Evolutionary conservation across 2,888 invertebrate species (phyloP), one percentile per base, ranked within the genome.

Genomic region (Phaonia tiefii): DNA sequence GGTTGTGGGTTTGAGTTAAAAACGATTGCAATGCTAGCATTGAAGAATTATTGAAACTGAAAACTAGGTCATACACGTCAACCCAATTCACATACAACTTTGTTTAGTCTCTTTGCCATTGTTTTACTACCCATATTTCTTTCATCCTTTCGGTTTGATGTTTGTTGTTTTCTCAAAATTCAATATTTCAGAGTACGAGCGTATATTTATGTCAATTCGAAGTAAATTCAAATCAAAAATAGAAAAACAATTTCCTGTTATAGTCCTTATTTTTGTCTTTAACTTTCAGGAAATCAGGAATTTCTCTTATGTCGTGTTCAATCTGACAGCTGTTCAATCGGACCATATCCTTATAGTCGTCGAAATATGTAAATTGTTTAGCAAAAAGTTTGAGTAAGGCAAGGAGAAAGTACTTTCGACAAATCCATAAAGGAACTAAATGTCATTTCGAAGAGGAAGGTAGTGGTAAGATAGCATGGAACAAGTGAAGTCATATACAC

Each of bases 51-150:
- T 10, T 15, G 25, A 20, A 25, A 17, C 60, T 49, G n/a, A 20
- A 58, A 22, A 49, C 73, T 54, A 74, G 78, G 78, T 58, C 74
- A 74, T 25, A 49, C 26, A 74, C 70, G 69, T 39, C 70, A 74
- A 78, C 72, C 42, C 1, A 60, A 51, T 65, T 65, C 46, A n/a
- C 25, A 65, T 42, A 26, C 25, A n/a, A 17, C 31, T 10, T 42
- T 39, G 46, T n/a, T n/a, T n/a, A n/a, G n/a, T n/a, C n/a, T n/a
- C n/a, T n/a, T n/a, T n/a, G n/a, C n/a, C n/a, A n/a, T n/a, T n/a
- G n/a, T n/a, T n/a, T n/a, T n/a, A 31, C 15, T 69, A 20, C 39
- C 39, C 31, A 15, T 20, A n/a, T n/a, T n/a, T n/a, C n/a, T 20
- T 31, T 69, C 22, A n/a, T 13, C 8, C 49, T 4, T 31, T 8